Conservation (phyloP, 2,888 invertebrate species). For the Heliconius ismenius region DNA sequence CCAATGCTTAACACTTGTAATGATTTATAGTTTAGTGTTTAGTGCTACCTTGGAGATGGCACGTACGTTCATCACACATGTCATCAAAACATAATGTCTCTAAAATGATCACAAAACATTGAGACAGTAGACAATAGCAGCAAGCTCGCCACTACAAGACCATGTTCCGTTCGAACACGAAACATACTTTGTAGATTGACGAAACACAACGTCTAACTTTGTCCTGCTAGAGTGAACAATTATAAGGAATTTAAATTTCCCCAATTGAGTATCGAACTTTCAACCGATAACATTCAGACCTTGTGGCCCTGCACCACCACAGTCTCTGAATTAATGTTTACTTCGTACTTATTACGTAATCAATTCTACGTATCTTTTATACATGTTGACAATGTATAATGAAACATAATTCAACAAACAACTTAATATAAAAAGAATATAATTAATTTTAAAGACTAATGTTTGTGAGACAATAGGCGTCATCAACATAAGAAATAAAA, state of each 20-base stretch:
- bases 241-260: background rate
- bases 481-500: conserved; percentile 29
- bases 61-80: background rate
- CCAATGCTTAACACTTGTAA: no score
- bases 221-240: background rate
- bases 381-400: conserved; percentile 6
- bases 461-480: conserved; percentile 38
- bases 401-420: conserved; percentile 21
- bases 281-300: no score
- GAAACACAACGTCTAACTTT: background rate
- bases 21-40: no score
- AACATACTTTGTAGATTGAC: background rate
- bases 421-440: conserved; percentile 25
- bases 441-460: conserved; percentile 36
- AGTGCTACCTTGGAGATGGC: no score
- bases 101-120: no score
- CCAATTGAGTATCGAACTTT: no score
- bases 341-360: background rate
- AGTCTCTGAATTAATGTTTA: background rate
- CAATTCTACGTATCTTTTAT: background rate
- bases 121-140: no score
- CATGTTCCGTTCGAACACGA: no score
- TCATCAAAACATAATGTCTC: background rate
- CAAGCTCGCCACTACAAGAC: no score
- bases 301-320: no score